phyloP scores from a whole-genome alignment of 2,888 invertebrate genomes.

The Ethmia dodecea region DNA sequence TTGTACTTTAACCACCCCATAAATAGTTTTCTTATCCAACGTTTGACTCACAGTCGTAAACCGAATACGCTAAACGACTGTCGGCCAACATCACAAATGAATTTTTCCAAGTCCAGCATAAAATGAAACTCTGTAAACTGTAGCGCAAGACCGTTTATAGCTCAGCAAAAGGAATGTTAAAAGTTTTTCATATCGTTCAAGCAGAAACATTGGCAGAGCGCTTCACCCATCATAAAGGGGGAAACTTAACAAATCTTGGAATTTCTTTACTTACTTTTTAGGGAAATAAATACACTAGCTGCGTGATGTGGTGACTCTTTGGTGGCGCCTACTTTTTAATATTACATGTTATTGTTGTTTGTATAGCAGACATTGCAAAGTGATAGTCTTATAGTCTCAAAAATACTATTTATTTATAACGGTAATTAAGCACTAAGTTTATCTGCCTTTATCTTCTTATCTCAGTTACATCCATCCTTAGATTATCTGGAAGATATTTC shows the following conservation, averaged over 20 bases:
- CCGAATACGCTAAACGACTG: slow-evolving; percentile 61
- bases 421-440: too few relatives aligned
- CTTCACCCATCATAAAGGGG: slow-evolving; percentile 69
- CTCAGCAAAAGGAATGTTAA: slow-evolving; percentile 18
- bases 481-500: too few relatives aligned
- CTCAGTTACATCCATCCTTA: too few relatives aligned
- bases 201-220: slow-evolving; percentile 64
- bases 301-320: too few relatives aligned
- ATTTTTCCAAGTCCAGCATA: slow-evolving; percentile 34
- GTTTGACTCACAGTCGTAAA: slow-evolving; percentile 56
- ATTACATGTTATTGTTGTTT: too few relatives aligned
- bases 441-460: too few relatives aligned
- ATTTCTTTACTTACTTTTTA: slow-evolving; percentile 74
- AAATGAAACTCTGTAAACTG: slow-evolving; percentile 22
- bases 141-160: slow-evolving; percentile 29
- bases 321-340: too few relatives aligned
- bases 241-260: slow-evolving; percentile 74
- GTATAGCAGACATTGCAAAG: too few relatives aligned
- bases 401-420: too few relatives aligned
- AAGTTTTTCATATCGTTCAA: slow-evolving; percentile 70
- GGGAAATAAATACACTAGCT: too few relatives aligned
- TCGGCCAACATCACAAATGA: slow-evolving; percentile 59
- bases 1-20: slow-evolving; percentile 42
- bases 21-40: slow-evolving; percentile 53
- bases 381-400: too few relatives aligned